Base-by-base conservation (phyloP, 1,140 invertebrate genomes). In the Drosophila nikananu region DNA sequence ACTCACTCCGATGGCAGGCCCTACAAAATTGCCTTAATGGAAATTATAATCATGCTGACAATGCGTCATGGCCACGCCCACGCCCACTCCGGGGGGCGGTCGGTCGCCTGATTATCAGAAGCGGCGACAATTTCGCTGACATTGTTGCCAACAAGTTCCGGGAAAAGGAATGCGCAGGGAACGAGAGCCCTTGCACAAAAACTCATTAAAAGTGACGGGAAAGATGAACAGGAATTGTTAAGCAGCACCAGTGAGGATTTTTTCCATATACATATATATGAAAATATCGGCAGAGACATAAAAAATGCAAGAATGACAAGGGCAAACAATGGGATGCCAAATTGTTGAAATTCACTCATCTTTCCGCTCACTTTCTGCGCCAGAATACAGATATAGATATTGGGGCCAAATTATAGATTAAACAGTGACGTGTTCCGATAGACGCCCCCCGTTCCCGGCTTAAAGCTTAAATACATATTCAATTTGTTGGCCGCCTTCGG, bases 41-140 rank as follows among this genome's bases (percentile, higher is more conserved):
- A 83, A 84, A 84, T 84, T 80, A 77, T 83, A 83, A 80, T 84
- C 81, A 84, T 80, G 63, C 57, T 83, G 76, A 72, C 63, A 60
- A 71, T 80, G 76, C 77, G 76, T 59, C 66, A 62, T 46, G 30
- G 52, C 42, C 75, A 71, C 54, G 75, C 59, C 64, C 71, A 13
- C 27, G 51, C n/a, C 41, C 37, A 25, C 37, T 46, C 44, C 23
- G 41, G 30, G 9, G 62, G 58, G 62, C 35, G 46, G 46, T 52
- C 44, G 73, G 30, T 67, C 39, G 77, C 59, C 81, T 72, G 81
- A 84, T 84, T 83, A 83, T 80, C 72, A 76, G 49, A 75, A 48
- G 63, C 58, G 66, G 35, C 41, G 66, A 77, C 74, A 75, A 77
- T 79, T 83, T 67, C 70, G 76, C 76, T 80, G 80, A 83, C 80